These are phyloP conservation scores for Trachops cirrhosus DNA, from an alignment of 2,797 vertebrate species.

Conservation along the genomic window DNA sequence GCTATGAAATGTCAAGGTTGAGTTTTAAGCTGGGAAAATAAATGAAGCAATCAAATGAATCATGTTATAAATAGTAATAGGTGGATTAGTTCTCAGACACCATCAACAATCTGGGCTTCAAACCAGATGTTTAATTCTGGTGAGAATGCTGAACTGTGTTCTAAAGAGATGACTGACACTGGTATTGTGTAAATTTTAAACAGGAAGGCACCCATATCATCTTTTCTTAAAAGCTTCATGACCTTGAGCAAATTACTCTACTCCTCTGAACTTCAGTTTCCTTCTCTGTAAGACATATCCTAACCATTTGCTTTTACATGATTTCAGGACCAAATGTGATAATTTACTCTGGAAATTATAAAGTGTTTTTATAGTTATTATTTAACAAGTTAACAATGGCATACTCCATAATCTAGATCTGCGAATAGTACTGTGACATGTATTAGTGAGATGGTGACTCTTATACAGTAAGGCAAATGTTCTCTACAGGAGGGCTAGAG, in stretches of 20 bases:
- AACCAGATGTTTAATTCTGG: constrained; percentile 1
- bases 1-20: not conserved
- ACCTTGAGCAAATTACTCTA: not conserved
- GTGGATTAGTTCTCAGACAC: not conserved
- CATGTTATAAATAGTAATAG: constrained; percentile 11
- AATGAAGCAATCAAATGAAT: not conserved
- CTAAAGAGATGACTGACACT: not conserved
- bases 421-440: not conserved
- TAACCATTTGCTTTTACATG: not conserved
- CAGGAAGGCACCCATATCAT: not conserved
- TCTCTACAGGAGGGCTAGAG: not conserved
- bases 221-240: not conserved
- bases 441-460: not conserved
- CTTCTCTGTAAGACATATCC: not conserved
- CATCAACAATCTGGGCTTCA: constrained; percentile 29
- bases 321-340: not conserved
- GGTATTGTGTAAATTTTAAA: constrained; percentile 26
- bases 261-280: not conserved
- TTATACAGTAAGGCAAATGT: not conserved
- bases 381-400: not conserved
- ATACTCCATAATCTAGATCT: not conserved
- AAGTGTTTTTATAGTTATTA: not conserved
- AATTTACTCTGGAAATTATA: not conserved
- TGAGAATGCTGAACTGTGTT: not conserved
- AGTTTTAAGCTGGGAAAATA: constrained; percentile 44